Percentiles rank a stretch among this genome's conserved stretches.
These are phyloP conservation scores for Drosophila pectinifera DNA, from an alignment of 1,140 invertebrate species.

Conservation along the genomic window DNA sequence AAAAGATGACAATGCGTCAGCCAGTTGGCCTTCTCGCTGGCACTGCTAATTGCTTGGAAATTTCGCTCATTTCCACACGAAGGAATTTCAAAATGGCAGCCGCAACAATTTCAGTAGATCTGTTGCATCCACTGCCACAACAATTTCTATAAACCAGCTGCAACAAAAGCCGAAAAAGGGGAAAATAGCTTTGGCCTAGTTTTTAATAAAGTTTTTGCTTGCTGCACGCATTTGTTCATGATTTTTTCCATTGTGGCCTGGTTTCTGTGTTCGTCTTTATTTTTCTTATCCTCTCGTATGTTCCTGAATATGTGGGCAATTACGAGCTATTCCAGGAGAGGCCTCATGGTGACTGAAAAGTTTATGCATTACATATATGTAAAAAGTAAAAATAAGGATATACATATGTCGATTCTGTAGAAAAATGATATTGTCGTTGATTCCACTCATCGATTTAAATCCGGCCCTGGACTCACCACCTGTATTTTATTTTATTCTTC, in stretches of 20 bases:
- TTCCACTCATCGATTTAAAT: neutral
- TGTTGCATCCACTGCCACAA: constrained; percentile 47
- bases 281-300: constrained; percentile 21
- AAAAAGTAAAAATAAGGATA: neutral
- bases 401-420: neutral
- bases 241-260: constrained; percentile 35
- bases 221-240: constrained; percentile 46
- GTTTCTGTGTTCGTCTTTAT: constrained; percentile 11
- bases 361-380: no score
- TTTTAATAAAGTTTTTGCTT: constrained; percentile 53
- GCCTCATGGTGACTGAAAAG: constrained; percentile 3
- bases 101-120: constrained; percentile 61
- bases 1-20: constrained; percentile 31
- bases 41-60: constrained; percentile 77
- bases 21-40: constrained; percentile 35
- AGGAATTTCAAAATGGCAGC: constrained; percentile 64
- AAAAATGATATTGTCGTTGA: neutral
- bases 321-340: neutral
- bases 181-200: constrained; percentile 56
- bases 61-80: constrained; percentile 78
- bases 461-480: neutral
- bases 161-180: constrained; percentile 15
- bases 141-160: constrained; percentile 44
- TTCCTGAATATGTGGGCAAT: constrained; percentile 30
- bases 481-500: constrained; percentile 34